These are phyloP conservation scores for Sipha flava DNA, from an alignment of 1,140 invertebrate genomes.

Conservation along the genomic window DNA sequence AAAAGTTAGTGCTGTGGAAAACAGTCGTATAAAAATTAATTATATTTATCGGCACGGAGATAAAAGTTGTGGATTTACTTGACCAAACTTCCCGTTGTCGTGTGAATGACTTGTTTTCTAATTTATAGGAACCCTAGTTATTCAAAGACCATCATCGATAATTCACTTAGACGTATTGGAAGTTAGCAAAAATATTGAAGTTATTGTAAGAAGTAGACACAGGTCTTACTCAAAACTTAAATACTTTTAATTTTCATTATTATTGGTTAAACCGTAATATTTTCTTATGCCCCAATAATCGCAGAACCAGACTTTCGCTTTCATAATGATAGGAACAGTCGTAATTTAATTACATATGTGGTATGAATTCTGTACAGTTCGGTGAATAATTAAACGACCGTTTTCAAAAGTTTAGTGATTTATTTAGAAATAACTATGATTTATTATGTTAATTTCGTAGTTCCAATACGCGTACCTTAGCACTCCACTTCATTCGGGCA, in stretches of 20 bases:
- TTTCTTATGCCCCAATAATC: background rate
- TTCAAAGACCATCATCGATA: background rate
- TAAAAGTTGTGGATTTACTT: slow-evolving; percentile 23
- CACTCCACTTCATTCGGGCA: too few species aligned
- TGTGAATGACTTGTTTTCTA: background rate
- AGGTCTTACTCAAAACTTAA: background rate
- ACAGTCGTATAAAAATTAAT: slow-evolving; percentile 4
- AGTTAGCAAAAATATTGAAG: slow-evolving; percentile 3
- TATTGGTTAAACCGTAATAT: background rate
- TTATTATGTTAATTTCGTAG: too few species aligned
- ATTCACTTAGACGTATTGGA: background rate
- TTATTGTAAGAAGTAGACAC: background rate
- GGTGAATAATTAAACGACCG: too few species aligned
- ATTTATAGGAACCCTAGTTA: background rate
- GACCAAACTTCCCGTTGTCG: background rate
- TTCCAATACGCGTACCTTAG: too few species aligned
- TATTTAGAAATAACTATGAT: too few species aligned
- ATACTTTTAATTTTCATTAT: background rate
- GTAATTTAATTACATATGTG: too few species aligned
- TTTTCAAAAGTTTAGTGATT: too few species aligned
- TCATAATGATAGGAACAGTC: too few species aligned
- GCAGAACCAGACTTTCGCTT: too few species aligned
- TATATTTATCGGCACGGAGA: background rate
- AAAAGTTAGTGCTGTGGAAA: background rate
- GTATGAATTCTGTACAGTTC: too few species aligned